Percentiles rank a stretch among this genome's conserved stretches.
Evolutionary conservation across 2,113 vertebrate genomes (phyloP).

Genomic region (Psilopogon haemacephalus): DNA sequence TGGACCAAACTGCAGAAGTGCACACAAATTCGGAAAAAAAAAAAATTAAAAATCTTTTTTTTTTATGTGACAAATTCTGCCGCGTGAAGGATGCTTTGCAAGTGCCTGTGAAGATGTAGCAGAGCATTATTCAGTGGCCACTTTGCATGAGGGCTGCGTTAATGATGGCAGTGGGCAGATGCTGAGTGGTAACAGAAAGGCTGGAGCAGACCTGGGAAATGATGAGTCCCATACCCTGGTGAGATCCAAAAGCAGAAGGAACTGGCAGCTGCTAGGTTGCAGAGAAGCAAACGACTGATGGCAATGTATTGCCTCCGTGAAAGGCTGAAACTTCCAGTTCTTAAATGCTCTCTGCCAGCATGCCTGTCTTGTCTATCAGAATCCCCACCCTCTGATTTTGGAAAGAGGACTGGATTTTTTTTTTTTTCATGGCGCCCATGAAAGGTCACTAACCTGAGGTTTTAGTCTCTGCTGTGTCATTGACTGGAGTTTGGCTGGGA

Average conservation of each 20-base stretch:
- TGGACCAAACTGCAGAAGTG: not conserved
- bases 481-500: not conserved
- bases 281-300: not conserved
- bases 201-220: not conserved
- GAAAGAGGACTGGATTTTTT: constrained; percentile 12
- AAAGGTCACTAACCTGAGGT: constrained; percentile 34
- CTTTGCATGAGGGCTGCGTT: not conserved
- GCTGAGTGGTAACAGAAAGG: not conserved
- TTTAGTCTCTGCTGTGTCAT: constrained; percentile 23
- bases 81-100: not conserved
- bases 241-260: not conserved
- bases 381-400: constrained; percentile 16
- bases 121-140: not conserved
- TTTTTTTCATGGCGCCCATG: not conserved
- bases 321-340: not conserved
- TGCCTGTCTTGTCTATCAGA: not conserved
- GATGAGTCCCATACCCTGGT: not conserved
- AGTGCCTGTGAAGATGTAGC: not conserved
- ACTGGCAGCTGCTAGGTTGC: not conserved
- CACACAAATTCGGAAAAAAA: not conserved
- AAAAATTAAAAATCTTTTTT: too few relatives aligned
- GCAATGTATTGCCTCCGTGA: not conserved
- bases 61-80: not conserved
- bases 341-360: not conserved
- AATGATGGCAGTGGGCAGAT: not conserved